phyloP scores from a whole-genome alignment of 1,140 invertebrate species.

The Bombus pyrosoma region DNA sequence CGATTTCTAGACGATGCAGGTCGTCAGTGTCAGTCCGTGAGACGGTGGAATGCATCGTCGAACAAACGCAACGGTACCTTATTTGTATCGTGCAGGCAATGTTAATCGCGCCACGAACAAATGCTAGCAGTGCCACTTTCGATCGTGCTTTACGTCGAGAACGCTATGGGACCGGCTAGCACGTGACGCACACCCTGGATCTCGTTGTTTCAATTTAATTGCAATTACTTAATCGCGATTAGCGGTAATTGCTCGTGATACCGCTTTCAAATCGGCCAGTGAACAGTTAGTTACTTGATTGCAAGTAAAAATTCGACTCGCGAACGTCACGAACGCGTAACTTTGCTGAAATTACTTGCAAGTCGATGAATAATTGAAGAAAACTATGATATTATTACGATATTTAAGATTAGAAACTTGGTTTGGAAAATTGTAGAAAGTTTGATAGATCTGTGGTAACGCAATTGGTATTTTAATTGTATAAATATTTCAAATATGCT shows the following conservation, averaged over 20 bases:
- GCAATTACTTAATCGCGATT: constrained; percentile 48
- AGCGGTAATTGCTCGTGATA: constrained; percentile 43
- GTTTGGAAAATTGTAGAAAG: neutral
- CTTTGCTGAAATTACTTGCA: neutral
- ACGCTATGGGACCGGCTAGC: neutral
- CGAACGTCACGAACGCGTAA: neutral
- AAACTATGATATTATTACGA: neutral
- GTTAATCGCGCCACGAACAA: constrained; percentile 35
- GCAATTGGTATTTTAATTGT: neutral
- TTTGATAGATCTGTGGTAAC: neutral
- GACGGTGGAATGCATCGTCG: constrained; percentile 37
- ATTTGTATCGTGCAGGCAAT: constrained; percentile 53
- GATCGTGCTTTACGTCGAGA: constrained; percentile 4
- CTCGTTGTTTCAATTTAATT: constrained; percentile 38
- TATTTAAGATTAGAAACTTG: no score
- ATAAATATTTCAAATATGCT: neutral
- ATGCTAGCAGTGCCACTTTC: neutral
- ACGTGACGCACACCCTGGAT: constrained; percentile 12
- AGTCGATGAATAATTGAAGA: neutral
- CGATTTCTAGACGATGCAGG: constrained; percentile 59
- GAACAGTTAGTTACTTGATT: constrained; percentile 17
- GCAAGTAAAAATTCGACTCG: neutral
- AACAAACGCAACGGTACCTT: constrained; percentile 56
- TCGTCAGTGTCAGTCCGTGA: constrained; percentile 54
- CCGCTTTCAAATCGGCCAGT: constrained; percentile 29